Percentiles rank a stretch among this genome's conserved stretches.
phyloP scores from a whole-genome alignment of 2,113 vertebrate genomes.

The Toxotes chatareus region DNA sequence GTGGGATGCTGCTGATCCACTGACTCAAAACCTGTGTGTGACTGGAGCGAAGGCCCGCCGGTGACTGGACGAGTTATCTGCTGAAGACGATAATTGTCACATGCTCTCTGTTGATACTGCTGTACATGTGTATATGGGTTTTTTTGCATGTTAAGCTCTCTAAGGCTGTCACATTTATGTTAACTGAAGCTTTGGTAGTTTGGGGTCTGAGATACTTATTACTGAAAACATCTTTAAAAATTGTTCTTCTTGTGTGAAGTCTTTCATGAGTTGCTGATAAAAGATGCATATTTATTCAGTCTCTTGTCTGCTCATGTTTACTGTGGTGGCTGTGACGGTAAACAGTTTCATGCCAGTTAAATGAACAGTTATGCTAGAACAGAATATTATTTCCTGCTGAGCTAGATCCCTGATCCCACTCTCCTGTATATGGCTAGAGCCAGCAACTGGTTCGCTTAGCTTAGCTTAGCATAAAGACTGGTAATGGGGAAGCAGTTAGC shows the following conservation, averaged over 20 bases:
- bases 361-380: too few relatives aligned
- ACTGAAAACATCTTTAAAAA: neutral
- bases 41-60: neutral
- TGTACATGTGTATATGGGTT: conserved; percentile 4
- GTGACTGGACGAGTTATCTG: neutral
- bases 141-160: neutral
- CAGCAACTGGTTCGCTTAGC: neutral
- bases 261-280: conserved; percentile 1
- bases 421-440: too few relatives aligned
- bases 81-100: neutral
- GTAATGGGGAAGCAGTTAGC: too few relatives aligned
- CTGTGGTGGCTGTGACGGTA: neutral
- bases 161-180: conserved; percentile 6
- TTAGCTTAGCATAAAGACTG: neutral
- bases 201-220: too few relatives aligned
- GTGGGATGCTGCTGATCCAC: conserved; percentile 1
- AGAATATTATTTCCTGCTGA: too few relatives aligned
- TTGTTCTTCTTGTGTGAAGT: neutral
- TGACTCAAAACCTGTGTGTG: neutral
- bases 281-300: neutral
- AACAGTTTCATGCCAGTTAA: neutral
- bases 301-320: neutral
- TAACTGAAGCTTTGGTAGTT: neutral
- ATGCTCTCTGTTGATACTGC: conserved; percentile 1
- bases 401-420: too few relatives aligned